phyloP scores from a whole-genome alignment of 2,113 vertebrate species.

The Dissostichus mawsoni region DNA sequence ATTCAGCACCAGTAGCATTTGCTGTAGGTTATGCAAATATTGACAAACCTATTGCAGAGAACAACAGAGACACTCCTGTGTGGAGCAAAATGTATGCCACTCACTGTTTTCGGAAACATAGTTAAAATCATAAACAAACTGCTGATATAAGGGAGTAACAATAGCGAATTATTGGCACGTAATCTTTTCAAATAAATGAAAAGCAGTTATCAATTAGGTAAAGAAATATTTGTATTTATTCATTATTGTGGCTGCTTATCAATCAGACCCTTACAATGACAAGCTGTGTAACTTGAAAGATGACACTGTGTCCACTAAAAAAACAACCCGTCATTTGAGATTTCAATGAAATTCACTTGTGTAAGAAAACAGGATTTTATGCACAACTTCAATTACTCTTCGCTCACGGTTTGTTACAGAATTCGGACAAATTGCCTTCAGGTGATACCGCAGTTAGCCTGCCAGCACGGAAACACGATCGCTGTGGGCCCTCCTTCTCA shows the following conservation, averaged over 20 bases:
- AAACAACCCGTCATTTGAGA: neutral
- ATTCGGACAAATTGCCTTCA: slow-evolving; percentile 56
- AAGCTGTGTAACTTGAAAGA: neutral
- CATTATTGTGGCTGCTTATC: neutral
- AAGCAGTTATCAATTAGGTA: neutral
- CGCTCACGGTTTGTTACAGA: slow-evolving; percentile 32
- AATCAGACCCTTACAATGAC: neutral
- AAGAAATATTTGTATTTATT: neutral
- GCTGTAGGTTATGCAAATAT: slow-evolving; percentile 67
- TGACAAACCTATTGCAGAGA: slow-evolving; percentile 57
- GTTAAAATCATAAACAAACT: slow-evolving; percentile 14
- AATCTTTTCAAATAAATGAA: neutral
- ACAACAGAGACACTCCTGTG: slow-evolving; percentile 27
- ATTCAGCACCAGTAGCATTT: slow-evolving; percentile 63
- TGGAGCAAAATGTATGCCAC: slow-evolving; percentile 26
- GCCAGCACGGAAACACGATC: slow-evolving; percentile 47
- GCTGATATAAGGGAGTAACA: neutral
- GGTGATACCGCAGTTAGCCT: slow-evolving; percentile 36
- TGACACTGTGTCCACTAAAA: neutral
- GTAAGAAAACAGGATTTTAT: neutral
- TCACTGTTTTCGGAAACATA: slow-evolving; percentile 31
- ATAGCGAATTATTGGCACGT: too few relatives aligned
- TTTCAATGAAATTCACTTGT: neutral
- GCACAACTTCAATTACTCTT: slow-evolving; percentile 31
- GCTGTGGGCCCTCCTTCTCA: slow-evolving; percentile 49